Conservation (phyloP, 1,140 invertebrate genomes). For the Chelonus insularis region DNA sequence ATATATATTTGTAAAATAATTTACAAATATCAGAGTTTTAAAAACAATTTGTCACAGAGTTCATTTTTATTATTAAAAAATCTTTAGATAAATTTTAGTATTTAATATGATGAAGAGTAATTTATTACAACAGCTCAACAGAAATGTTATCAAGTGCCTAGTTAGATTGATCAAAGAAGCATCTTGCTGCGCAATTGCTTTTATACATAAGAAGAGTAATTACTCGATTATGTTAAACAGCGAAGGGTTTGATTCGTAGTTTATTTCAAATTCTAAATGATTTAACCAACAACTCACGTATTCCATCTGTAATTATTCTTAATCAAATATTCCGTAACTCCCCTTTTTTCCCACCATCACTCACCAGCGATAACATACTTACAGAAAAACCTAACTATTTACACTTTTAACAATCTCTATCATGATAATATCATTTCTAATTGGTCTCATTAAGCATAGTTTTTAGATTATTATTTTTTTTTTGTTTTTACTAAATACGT, state of each 20-base stretch:
- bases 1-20: no score
- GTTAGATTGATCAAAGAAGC: neutral
- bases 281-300: neutral
- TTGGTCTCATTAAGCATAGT: no score
- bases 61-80: neutral
- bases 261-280: constrained; percentile 5
- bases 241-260: constrained; percentile 2
- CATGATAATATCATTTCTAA: neutral
- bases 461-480: neutral
- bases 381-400: neutral
- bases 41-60: no score
- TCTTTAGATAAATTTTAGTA: neutral
- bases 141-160: constrained; percentile 11
- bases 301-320: neutral
- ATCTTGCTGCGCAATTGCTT: constrained; percentile 15
- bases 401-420: neutral
- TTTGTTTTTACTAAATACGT: neutral
- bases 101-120: neutral
- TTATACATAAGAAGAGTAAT: constrained; percentile 4
- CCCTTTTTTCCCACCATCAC: neutral
- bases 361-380: neutral
- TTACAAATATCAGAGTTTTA: no score
- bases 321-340: neutral
- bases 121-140: constrained; percentile 12
- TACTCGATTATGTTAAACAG: constrained; percentile 17